Percentiles rank a stretch among this genome's conserved stretches.
These are phyloP conservation scores for Scaptomyza reducta DNA, from an alignment of 2,888 invertebrate genomes.

Conservation along the genomic window DNA sequence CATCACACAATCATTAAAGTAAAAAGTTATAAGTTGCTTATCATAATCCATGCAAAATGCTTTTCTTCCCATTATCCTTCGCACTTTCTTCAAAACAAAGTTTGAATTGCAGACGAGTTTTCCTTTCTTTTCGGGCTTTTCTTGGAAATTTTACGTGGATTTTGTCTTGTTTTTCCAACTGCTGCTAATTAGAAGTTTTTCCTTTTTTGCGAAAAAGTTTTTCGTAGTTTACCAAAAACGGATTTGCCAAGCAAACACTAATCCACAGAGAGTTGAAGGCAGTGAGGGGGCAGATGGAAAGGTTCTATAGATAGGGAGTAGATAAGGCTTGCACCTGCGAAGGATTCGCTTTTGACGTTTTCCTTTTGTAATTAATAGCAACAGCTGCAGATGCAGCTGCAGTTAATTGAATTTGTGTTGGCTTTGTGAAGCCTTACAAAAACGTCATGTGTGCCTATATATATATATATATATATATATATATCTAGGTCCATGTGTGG, in stretches of 20 bases:
- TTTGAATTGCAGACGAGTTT: constrained; percentile 20
- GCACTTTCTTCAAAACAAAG: constrained; percentile 3
- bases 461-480: no score
- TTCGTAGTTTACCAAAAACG: constrained; percentile 42
- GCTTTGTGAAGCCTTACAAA: constrained; percentile 56
- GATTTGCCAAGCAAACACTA: constrained; percentile 27
- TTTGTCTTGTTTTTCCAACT: constrained; percentile 26
- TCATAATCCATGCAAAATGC: constrained; percentile 10
- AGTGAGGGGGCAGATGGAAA: background rate
- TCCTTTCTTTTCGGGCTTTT: constrained; percentile 1
- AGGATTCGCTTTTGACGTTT: constrained; percentile 44
- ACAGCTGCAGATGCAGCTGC: constrained; percentile 19
- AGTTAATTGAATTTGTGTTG: constrained; percentile 71
- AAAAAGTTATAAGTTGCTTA: background rate
- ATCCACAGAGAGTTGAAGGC: background rate
- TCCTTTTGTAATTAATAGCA: constrained; percentile 60
- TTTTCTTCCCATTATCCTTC: background rate
- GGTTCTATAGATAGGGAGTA: constrained; percentile 7
- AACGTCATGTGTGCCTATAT: constrained; percentile 17
- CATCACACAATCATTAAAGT: no score
- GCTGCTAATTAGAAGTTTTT: constrained; percentile 60
- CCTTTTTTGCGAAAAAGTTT: constrained; percentile 5
- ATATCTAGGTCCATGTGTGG: background rate
- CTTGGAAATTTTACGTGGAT: constrained; percentile 7
- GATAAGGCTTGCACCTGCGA: constrained; percentile 4